Percentiles rank a stretch among this genome's conserved stretches.
phyloP scores from a whole-genome alignment of 1,140 invertebrate species.

The Neuroterus valhalla region DNA sequence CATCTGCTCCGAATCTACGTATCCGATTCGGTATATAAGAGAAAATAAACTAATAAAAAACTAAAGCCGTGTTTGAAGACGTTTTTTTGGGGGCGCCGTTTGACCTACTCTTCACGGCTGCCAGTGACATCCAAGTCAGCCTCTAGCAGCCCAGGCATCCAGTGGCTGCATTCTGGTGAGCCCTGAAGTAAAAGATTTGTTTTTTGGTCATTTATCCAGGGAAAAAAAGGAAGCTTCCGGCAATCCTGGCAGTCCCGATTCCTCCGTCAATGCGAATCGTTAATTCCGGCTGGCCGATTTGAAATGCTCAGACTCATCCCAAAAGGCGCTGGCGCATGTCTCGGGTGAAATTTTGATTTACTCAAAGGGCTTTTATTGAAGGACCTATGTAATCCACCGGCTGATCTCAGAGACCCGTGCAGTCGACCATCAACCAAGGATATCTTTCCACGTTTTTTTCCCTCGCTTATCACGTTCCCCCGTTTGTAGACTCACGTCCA shows the following conservation, averaged over 20 bases:
- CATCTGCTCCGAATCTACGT: too few relatives aligned
- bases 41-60: too few relatives aligned
- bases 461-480: constrained; percentile 32
- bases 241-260: constrained; percentile 50
- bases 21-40: too few relatives aligned
- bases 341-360: constrained; percentile 49
- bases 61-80: too few relatives aligned
- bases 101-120: too few relatives aligned
- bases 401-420: constrained; percentile 34
- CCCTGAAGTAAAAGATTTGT: neutral
- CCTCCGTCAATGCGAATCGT: constrained; percentile 44
- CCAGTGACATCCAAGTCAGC: too few relatives aligned
- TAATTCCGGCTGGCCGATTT: constrained; percentile 49
- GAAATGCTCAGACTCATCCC: constrained; percentile 40
- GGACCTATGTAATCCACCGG: constrained; percentile 41
- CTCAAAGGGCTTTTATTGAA: constrained; percentile 39
- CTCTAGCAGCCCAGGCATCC: too few relatives aligned
- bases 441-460: constrained; percentile 35
- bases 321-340: constrained; percentile 38
- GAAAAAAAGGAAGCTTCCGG: constrained; percentile 34
- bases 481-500: constrained; percentile 42
- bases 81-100: too few relatives aligned
- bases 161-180: too few relatives aligned
- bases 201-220: constrained; percentile 12
- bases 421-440: constrained; percentile 1